Conservation (phyloP, 2,888 invertebrate genomes). For the Acanthosepion pharaonis region DNA sequence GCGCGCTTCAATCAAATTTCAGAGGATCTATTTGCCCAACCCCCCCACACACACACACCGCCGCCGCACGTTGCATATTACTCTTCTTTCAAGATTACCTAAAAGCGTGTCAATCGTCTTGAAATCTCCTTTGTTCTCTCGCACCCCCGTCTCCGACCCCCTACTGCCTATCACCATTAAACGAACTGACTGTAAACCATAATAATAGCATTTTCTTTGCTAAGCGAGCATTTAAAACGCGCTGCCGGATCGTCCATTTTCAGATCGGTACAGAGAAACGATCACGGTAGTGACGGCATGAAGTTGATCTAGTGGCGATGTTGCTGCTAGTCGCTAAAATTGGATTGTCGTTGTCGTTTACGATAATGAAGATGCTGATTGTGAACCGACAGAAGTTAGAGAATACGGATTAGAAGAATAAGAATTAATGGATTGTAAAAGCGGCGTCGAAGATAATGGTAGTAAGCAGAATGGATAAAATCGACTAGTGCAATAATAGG, state of each 20-base stretch:
- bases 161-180: not conserved
- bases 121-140: not conserved
- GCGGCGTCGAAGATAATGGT: not conserved
- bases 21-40: not conserved
- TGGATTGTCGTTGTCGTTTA: not conserved
- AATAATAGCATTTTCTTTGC: not conserved
- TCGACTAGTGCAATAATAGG: not conserved
- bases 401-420: not conserved
- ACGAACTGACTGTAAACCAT: not conserved
- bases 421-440: not conserved
- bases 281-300: not conserved
- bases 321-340: not conserved
- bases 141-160: not conserved
- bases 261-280: not conserved
- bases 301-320: not conserved
- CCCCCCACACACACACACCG: no score
- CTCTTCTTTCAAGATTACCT: not conserved
- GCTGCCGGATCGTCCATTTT: not conserved
- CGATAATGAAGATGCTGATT: not conserved
- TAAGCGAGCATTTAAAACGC: not conserved
- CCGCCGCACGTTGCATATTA: not conserved
- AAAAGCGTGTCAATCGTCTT: constrained; percentile 12
- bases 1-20: not conserved
- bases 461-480: not conserved
- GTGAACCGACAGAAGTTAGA: no score